Base-by-base conservation (phyloP, 2,113 vertebrate genomes). In the Rhea americana region DNA sequence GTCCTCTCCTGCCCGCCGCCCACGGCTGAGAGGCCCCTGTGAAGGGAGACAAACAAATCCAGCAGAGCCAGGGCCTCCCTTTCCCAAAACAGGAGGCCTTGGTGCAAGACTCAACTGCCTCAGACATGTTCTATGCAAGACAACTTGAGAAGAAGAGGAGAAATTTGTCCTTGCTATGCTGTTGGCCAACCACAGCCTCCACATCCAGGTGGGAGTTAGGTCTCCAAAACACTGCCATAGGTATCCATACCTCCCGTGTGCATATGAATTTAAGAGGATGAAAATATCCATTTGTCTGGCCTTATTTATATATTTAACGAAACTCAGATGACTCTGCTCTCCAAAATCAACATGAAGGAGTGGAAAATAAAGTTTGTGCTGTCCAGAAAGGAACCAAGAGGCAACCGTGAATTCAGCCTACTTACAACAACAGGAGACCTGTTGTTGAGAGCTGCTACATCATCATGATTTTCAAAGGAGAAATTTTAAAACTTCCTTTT, bases 401-500 rank as follows among this genome's bases (percentile, higher is more conserved):
- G 89, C 82, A 95, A 84, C 87, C 81, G 58, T 66, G 26, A 80
- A 92, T 85, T 93, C 72, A 88, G 74, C 72, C 45, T 86, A 13
- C 76, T 95, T 62, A 7, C 91, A 96, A 7, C 91, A 96, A 86
- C 62, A 88, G 74, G 50, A 97, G 68, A 81, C 56, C 43, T 95
- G 53, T 39, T 95, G 85, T 73, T 96, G 96, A 82, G 87, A 95
- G n/a, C 58, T 94, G 59, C 85, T 94, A 93, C 73, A 76, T 91
- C 50, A 53, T 88, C 76, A 74, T 75, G 78, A 93, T 93, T 96
- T 96, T 96, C 93, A 95, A 96, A 95, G 75, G 75, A 67, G n/a
- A 80, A 71, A 82, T 90, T 94, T 96, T 92, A 93, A 94, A 96
- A 94, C 48, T 95, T 94, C 89, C 85, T 89, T 86, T 93, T 94